Percentiles rank a stretch among this genome's conserved stretches.
Conservation (phyloP, 53 echinoderm and acorn worm genomes). For the Astropecten irregularis region DNA sequence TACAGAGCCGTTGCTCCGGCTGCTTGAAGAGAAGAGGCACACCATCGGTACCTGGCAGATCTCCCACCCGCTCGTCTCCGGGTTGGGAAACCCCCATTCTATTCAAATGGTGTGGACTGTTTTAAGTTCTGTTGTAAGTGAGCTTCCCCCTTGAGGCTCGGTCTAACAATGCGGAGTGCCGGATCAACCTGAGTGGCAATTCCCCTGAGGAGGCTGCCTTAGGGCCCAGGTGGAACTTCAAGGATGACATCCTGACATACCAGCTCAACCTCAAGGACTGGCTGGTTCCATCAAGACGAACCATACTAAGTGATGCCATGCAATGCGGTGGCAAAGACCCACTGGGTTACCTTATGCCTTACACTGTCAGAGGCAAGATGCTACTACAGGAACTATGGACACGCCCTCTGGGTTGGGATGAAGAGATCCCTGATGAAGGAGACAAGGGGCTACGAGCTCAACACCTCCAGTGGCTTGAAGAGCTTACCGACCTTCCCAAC, state of each 20-base stretch:
- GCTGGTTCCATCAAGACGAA: slow-evolving; percentile 3
- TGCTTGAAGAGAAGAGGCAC: too few relatives aligned
- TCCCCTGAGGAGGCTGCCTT: background rate
- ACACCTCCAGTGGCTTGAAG: slow-evolving; percentile 41
- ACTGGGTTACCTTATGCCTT: slow-evolving; percentile 33
- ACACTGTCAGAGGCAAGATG: slow-evolving; percentile 33
- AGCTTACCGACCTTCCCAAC: slow-evolving; percentile 22
- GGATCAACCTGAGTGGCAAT: slow-evolving; percentile 17
- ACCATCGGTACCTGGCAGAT: background rate
- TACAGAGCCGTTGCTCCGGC: background rate
- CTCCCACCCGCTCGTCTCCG: background rate
- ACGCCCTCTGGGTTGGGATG: slow-evolving; percentile 29
- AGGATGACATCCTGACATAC: too few relatives aligned
- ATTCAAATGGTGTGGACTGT: slow-evolving; percentile 6
- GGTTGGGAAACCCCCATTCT: background rate
- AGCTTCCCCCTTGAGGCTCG: slow-evolving; percentile 2
- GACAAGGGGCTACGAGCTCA: slow-evolving; percentile 3
- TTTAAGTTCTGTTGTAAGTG: background rate
- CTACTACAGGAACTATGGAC: slow-evolving; percentile 52
- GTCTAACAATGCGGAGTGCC: background rate
- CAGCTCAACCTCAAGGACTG: too few relatives aligned
- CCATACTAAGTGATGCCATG: slow-evolving; percentile 15
- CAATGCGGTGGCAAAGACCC: too few relatives aligned
- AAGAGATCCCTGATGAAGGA: slow-evolving; percentile 11
- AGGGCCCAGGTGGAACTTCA: slow-evolving; percentile 9